Conservation (phyloP, 2,113 vertebrate species). For the Lepus americanus region DNA sequence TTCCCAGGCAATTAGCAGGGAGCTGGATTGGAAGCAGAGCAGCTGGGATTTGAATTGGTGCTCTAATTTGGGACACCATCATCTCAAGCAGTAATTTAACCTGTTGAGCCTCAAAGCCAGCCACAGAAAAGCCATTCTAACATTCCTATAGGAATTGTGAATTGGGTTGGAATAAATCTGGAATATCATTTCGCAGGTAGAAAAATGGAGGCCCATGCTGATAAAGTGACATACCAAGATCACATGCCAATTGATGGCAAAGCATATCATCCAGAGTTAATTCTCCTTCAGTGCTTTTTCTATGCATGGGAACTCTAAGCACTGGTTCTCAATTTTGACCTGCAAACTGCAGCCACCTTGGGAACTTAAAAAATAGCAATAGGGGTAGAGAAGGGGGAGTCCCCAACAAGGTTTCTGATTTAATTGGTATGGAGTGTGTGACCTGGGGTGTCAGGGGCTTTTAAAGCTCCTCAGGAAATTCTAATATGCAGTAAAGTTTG, state of each 20-base stretch:
- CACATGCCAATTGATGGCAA: neutral
- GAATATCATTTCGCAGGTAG: neutral
- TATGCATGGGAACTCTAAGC: neutral
- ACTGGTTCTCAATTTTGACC: neutral
- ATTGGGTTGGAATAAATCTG: neutral
- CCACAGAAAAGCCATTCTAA: neutral
- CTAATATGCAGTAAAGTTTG: neutral
- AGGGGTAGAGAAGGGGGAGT: too few relatives aligned
- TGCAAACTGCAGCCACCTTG: neutral
- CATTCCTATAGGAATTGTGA: neutral
- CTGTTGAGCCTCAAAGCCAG: too few relatives aligned
- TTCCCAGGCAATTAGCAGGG: too few relatives aligned
- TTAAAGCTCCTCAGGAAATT: neutral
- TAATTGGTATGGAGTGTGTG: neutral
- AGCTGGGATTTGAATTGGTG: too few relatives aligned
- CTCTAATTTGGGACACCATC: too few relatives aligned
- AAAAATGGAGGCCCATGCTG: neutral
- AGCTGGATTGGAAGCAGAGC: too few relatives aligned
- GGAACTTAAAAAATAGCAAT: neutral
- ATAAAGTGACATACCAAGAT: neutral
- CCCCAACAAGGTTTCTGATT: neutral
- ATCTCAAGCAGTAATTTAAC: too few relatives aligned
- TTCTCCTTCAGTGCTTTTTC: neutral
- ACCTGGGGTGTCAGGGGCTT: neutral
- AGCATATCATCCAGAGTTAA: neutral